These are phyloP conservation scores for Acleris cristana DNA, from an alignment of 2,888 invertebrate genomes.

Conservation along the genomic window DNA sequence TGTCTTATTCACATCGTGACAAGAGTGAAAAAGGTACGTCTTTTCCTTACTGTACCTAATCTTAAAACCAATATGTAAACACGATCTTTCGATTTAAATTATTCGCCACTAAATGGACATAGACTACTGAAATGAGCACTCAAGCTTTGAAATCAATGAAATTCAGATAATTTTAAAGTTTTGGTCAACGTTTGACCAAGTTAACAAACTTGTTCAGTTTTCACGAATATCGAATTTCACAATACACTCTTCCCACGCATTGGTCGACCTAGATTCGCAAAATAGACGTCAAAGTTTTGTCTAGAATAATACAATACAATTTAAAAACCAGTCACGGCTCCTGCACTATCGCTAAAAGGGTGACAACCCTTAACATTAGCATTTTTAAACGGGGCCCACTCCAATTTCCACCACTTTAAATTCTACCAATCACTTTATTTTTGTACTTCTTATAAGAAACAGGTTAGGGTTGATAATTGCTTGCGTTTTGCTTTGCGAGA, in stretches of 20 bases:
- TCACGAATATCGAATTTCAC: slow-evolving; percentile 1
- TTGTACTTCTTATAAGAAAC: background rate
- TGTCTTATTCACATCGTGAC: too few species aligned
- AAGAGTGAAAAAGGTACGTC: too few species aligned
- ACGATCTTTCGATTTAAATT: too few species aligned
- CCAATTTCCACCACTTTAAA: slow-evolving; percentile 29
- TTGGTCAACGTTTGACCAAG: too few species aligned
- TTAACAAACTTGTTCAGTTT: background rate
- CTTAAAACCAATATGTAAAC: too few species aligned
- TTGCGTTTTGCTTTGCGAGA: background rate
- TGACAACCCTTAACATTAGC: slow-evolving; percentile 58
- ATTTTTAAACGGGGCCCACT: slow-evolving; percentile 63
- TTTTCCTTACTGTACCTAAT: too few species aligned
- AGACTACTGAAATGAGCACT: too few species aligned
- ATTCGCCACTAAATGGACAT: too few species aligned
- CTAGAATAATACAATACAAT: slow-evolving; percentile 7
- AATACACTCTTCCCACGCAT: slow-evolving; percentile 23
- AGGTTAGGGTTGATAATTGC: slow-evolving; percentile 13
- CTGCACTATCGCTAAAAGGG: slow-evolving; percentile 48
- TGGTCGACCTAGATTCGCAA: slow-evolving; percentile 24
- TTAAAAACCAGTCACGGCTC: slow-evolving; percentile 37
- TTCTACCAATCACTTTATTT: background rate
- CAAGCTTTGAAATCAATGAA: too few species aligned
- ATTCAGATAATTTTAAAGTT: too few species aligned
- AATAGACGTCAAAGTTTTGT: slow-evolving; percentile 14